Conservation (phyloP, 2,888 invertebrate species). For the Apoderus coryli region DNA sequence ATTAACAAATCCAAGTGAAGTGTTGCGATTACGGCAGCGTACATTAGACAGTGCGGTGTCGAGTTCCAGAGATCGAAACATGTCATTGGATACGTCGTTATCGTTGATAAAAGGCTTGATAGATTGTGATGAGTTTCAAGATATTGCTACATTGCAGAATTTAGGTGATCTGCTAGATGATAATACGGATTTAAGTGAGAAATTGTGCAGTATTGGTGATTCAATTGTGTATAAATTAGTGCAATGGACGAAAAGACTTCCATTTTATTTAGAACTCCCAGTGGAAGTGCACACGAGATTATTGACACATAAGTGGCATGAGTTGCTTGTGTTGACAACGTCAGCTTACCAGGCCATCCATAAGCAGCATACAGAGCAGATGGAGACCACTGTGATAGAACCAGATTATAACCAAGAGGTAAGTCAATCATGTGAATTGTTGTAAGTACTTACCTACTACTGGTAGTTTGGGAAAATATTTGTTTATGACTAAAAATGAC, state of each 20-base stretch:
- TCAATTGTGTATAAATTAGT: slow-evolving; percentile 97
- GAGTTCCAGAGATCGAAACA: slow-evolving; percentile 65
- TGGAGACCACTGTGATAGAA: slow-evolving; percentile 38
- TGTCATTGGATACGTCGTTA: slow-evolving; percentile 70
- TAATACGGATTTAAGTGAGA: slow-evolving; percentile 81
- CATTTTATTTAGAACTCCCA: slow-evolving; percentile 92
- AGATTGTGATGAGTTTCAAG: slow-evolving; percentile 91
- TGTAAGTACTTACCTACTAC: no score
- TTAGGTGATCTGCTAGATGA: slow-evolving; percentile 82
- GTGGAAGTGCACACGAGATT: slow-evolving; percentile 91
- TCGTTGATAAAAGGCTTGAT: slow-evolving; percentile 86
- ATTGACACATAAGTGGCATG: slow-evolving; percentile 96
- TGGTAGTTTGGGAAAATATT: no score
- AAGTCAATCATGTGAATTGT: slow-evolving; percentile 26
- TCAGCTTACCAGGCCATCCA: slow-evolving; percentile 90
- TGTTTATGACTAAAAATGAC: no score
- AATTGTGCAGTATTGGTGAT: slow-evolving; percentile 90
- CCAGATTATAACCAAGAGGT: slow-evolving; percentile 81
- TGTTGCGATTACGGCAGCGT: slow-evolving; percentile 75
- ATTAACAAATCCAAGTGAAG: slow-evolving; percentile 86
- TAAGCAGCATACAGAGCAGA: slow-evolving; percentile 23
- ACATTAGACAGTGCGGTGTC: slow-evolving; percentile 80
- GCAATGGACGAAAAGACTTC: slow-evolving; percentile 95
- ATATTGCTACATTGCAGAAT: slow-evolving; percentile 79
- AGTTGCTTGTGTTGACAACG: slow-evolving; percentile 83